Conservation (phyloP, 2,113 vertebrate species). For the Neopipo cinnamomea region DNA sequence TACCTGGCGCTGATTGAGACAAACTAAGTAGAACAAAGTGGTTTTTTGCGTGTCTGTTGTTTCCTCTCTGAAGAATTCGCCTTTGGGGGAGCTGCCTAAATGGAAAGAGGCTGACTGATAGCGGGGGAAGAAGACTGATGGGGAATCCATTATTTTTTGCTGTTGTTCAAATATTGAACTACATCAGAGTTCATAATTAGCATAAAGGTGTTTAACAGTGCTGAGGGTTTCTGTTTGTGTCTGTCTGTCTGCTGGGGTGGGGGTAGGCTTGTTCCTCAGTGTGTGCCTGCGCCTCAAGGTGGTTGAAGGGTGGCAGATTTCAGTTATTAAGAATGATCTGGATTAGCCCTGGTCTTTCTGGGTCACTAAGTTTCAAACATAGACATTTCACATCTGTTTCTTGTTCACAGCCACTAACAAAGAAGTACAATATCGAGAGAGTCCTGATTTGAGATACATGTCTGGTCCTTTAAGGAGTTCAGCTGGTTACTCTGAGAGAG, state of each 20-base stretch:
- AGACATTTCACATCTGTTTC: constrained; percentile 70
- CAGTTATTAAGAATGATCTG: constrained; percentile 61
- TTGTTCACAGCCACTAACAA: constrained; percentile 62
- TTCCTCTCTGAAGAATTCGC: background rate
- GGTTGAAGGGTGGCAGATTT: constrained; percentile 42
- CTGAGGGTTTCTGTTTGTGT: background rate
- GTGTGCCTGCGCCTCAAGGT: background rate
- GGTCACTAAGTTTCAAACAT: constrained; percentile 59
- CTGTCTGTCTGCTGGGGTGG: background rate
- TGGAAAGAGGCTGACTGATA: background rate
- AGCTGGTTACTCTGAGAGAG: background rate
- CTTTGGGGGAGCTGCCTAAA: background rate
- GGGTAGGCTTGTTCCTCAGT: background rate
- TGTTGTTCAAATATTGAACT: background rate
- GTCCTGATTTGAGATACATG: constrained; percentile 18
- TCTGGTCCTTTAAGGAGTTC: constrained; percentile 30
- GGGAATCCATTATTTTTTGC: background rate
- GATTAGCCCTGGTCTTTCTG: constrained; percentile 49
- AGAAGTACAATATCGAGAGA: constrained; percentile 16
- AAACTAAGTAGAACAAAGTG: background rate
- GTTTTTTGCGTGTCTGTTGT: background rate
- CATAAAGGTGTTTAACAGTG: background rate
- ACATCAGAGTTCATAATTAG: background rate
- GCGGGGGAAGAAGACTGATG: background rate
- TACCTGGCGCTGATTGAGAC: background rate